Percentiles rank a stretch among this genome's conserved stretches.
Conservation (phyloP, 2,113 vertebrate species). For the Sciurus niger region DNA sequence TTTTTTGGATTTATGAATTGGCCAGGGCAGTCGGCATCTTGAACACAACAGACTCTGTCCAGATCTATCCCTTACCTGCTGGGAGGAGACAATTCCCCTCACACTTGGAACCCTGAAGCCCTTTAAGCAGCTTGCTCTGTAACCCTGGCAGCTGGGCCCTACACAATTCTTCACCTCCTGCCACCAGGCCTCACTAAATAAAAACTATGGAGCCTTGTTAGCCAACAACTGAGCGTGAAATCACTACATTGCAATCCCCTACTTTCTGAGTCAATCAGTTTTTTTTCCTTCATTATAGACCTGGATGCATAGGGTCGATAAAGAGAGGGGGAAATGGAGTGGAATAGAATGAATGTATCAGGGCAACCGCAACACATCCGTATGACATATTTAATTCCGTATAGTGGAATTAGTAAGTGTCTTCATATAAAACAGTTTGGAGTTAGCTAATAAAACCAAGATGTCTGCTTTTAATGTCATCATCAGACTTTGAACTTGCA, state of each 20-base stretch:
- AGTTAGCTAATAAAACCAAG: constrained; percentile 75
- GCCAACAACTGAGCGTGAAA: constrained; percentile 91
- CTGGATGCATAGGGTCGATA: constrained; percentile 80
- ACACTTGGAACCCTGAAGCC: constrained; percentile 83
- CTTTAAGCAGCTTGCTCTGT: constrained; percentile 87
- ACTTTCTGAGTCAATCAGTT: constrained; percentile 88
- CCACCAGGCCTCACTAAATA: constrained; percentile 86
- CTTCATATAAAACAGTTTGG: constrained; percentile 62
- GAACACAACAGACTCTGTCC: constrained; percentile 83
- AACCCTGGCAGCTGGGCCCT: constrained; percentile 86
- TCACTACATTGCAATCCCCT: constrained; percentile 85
- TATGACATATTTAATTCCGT: constrained; percentile 71
- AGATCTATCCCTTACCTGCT: constrained; percentile 89
- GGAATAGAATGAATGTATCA: constrained; percentile 67
- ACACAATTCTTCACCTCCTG: constrained; percentile 85
- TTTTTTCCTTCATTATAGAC: constrained; percentile 83
- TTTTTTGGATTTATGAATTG: constrained; percentile 88
- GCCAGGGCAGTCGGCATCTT: constrained; percentile 86
- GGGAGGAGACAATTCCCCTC: constrained; percentile 89
- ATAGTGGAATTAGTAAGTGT: constrained; percentile 52
- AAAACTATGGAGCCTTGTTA: constrained; percentile 90
- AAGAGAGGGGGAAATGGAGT: neutral
- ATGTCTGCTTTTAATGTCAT: constrained; percentile 62
- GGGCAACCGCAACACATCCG: constrained; percentile 45
- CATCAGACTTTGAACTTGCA: constrained; percentile 65